Evolutionary conservation across 1,140 invertebrate genomes (phyloP), one percentile per base, ranked within the genome.

Genomic region (Lerema accius): DNA sequence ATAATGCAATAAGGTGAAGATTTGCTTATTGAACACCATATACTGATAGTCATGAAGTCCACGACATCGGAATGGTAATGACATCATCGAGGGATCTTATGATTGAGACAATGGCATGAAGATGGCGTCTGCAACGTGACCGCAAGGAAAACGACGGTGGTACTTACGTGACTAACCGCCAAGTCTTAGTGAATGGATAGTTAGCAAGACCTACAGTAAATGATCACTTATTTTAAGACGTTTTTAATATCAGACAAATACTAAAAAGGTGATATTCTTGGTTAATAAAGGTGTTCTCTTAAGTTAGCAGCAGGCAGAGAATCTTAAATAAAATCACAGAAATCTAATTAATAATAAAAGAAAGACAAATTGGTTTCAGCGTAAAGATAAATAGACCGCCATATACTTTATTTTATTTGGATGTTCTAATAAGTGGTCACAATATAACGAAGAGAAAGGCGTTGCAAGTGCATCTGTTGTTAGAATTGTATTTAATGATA

Each of bases 61-160:
- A 49, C 46, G 46, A 49, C 37, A 39, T 53, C 26, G 50, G 35
- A 39, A 53, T 53, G 16, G 32, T 13, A 53, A 53, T 53, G 35
- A 53, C 50, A 53, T 53, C 50, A 53, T 53, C 50, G 23, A 40
- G 32, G 32, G 35, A 16, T 53, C 50, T 7, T 39, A 23, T 40
- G 32, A 37, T 14, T 28, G 37, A 53, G 50, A 53, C 50, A 53
- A 53, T 53, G 50, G 50, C 23, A 17, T 16, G 17, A 53, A 37
- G 16, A 53, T 40, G 50, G 35, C 50, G 48, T 10, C 28, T 15
- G 37, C 50, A 26, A 53, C 37, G 37, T 42, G 50, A 53, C 37
- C 50, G 13, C 23, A 42, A 53, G 50, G 16, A 55, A 55, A 55
- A 55, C 40, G 37, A 11, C 16, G 48, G 32, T 42, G 37, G 10